Evolutionary conservation across 2,113 vertebrate genomes (phyloP).

Genomic region (Plecturocebus donacophilus): DNA sequence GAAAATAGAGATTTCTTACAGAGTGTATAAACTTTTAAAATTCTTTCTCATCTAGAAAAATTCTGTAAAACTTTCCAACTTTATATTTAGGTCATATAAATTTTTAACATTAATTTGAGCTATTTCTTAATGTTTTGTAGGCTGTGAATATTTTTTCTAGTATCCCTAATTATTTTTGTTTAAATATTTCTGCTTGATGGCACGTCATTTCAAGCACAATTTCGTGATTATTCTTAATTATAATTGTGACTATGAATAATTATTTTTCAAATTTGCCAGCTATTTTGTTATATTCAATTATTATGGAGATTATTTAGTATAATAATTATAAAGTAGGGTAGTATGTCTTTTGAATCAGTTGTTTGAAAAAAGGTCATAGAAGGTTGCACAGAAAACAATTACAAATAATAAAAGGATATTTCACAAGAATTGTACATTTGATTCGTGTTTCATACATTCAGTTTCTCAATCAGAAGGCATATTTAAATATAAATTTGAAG

Average conservation of each 20-base stretch:
- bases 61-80: background rate
- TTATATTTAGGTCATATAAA: background rate
- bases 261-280: constrained; percentile 45
- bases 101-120: background rate
- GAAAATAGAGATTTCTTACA: constrained; percentile 10
- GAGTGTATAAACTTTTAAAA: background rate
- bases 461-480: background rate
- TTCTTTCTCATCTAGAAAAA: background rate
- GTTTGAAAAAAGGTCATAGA: background rate
- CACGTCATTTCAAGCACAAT: constrained; percentile 68
- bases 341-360: background rate
- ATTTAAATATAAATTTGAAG: background rate
- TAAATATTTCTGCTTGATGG: constrained; percentile 66
- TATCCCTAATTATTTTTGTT: constrained; percentile 69
- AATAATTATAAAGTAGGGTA: background rate
- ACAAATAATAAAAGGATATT: background rate
- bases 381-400: background rate
- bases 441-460: background rate
- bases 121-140: constrained; percentile 40
- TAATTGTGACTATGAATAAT: constrained; percentile 75
- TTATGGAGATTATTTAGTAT: background rate
- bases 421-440: background rate
- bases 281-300: constrained; percentile 65
- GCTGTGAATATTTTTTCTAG: constrained; percentile 68
- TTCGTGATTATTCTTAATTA: constrained; percentile 73